phyloP scores from a whole-genome alignment of 2,888 invertebrate genomes.

The Shargacucullia verbasci region DNA sequence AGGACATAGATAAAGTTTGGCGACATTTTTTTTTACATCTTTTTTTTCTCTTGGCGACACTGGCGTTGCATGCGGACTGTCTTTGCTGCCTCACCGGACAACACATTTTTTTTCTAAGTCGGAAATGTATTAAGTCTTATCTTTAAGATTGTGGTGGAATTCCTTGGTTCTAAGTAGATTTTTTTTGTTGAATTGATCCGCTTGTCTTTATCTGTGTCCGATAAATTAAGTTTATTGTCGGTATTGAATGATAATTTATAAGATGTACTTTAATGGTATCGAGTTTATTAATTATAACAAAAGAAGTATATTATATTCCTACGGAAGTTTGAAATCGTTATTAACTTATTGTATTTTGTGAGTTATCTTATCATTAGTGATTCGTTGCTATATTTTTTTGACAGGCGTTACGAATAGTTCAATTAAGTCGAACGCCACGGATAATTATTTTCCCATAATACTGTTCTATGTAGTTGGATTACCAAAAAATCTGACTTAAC shows the following conservation, averaged over 20 bases:
- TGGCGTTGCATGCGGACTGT: not conserved
- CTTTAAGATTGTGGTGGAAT: constrained; percentile 19
- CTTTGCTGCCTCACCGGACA: constrained; percentile 41
- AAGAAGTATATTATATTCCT: not conserved
- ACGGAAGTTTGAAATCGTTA: no score
- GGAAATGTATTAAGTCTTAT: constrained; percentile 33
- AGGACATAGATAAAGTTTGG: constrained; percentile 69
- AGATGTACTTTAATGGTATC: not conserved
- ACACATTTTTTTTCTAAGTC: constrained; percentile 49
- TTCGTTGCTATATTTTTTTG: constrained; percentile 7
- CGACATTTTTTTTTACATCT: constrained; percentile 54
- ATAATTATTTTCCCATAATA: no score
- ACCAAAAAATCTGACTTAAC: no score
- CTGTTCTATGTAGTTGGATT: no score
- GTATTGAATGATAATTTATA: not conserved
- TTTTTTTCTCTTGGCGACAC: constrained; percentile 1
- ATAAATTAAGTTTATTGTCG: constrained; percentile 21
- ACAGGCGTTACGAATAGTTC: constrained; percentile 7
- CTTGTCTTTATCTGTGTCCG: constrained; percentile 20
- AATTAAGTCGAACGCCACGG: no score
- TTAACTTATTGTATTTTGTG: no score
- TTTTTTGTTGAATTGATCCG: constrained; percentile 27
- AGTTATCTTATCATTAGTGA: not conserved
- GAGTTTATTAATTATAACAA: not conserved
- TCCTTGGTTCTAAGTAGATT: constrained; percentile 14